These are phyloP conservation scores for Austrolebias charrua DNA, from an alignment of 2,797 vertebrate genomes.

Conservation along the genomic window DNA sequence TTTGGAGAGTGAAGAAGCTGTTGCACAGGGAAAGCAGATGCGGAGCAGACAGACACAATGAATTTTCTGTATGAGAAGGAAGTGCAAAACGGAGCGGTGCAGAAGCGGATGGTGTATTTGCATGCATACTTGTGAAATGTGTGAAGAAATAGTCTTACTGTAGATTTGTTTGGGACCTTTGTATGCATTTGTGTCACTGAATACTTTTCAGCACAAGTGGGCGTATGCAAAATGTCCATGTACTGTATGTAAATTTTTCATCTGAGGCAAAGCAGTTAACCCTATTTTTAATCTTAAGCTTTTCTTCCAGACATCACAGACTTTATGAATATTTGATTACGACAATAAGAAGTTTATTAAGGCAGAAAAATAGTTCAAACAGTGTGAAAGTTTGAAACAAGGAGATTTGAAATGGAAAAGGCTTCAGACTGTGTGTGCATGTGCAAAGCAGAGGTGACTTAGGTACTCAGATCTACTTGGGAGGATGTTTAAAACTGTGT, in stretches of 20 bases:
- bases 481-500: slow-evolving; percentile 25
- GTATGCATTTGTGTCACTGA: slow-evolving; percentile 25
- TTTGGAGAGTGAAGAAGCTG: slow-evolving; percentile 48
- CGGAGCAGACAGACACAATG: slow-evolving; percentile 27
- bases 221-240: background rate
- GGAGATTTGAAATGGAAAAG: slow-evolving; percentile 16
- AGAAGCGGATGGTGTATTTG: slow-evolving; percentile 16
- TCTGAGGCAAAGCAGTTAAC: slow-evolving; percentile 65
- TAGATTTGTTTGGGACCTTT: slow-evolving; percentile 59
- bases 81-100: slow-evolving; percentile 14
- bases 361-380: background rate
- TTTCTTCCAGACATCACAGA: slow-evolving; percentile 28
- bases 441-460: slow-evolving; percentile 8
- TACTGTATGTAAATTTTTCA: slow-evolving; percentile 51
- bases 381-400: slow-evolving; percentile 1
- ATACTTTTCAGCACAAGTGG: slow-evolving; percentile 10
- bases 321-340: slow-evolving; percentile 16
- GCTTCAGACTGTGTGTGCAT: background rate
- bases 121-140: slow-evolving; percentile 40
- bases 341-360: slow-evolving; percentile 21
- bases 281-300: slow-evolving; percentile 41
- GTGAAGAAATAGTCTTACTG: slow-evolving; percentile 69
- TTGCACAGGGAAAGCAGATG: slow-evolving; percentile 23
- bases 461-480: slow-evolving; percentile 49
- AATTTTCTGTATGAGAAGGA: slow-evolving; percentile 25